Evolutionary conservation across 1,140 invertebrate species (phyloP).

Genomic region (Palaemon carinicauda): DNA sequence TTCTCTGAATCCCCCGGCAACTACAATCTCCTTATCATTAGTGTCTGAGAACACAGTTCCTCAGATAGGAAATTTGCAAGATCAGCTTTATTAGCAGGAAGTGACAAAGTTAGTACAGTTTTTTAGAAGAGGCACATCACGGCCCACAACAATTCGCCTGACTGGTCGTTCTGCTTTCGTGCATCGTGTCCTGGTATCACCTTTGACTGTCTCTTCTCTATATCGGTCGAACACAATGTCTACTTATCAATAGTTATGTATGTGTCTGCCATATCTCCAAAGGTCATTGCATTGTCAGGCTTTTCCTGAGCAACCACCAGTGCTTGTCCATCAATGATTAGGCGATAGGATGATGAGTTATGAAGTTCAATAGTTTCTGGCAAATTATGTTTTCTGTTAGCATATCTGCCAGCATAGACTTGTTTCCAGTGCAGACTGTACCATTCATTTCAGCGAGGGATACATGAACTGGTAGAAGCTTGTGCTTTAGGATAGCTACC

Average conservation of each 20-base stretch:
- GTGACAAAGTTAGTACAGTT: too few relatives aligned
- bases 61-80: too few relatives aligned
- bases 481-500: neutral
- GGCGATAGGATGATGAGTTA: neutral
- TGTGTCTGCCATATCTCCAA: neutral
- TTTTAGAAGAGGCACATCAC: too few relatives aligned
- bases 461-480: neutral
- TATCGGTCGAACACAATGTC: neutral
- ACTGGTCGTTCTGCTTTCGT: neutral
- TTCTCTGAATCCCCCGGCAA: too few relatives aligned
- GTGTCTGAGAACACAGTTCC: too few relatives aligned
- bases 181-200: neutral
- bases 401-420: neutral
- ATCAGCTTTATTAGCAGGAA: too few relatives aligned
- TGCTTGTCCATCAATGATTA: neutral
- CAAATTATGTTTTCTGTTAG: neutral
- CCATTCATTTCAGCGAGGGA: too few relatives aligned
- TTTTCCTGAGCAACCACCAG: neutral
- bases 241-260: neutral
- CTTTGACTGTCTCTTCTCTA: constrained; percentile 1
- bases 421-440: neutral
- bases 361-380: neutral
- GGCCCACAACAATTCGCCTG: too few relatives aligned
- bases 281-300: neutral
- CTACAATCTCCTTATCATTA: too few relatives aligned